Percentiles rank a stretch among this genome's conserved stretches.
Conservation (phyloP, 2,797 vertebrate species). For the Anas acuta region DNA sequence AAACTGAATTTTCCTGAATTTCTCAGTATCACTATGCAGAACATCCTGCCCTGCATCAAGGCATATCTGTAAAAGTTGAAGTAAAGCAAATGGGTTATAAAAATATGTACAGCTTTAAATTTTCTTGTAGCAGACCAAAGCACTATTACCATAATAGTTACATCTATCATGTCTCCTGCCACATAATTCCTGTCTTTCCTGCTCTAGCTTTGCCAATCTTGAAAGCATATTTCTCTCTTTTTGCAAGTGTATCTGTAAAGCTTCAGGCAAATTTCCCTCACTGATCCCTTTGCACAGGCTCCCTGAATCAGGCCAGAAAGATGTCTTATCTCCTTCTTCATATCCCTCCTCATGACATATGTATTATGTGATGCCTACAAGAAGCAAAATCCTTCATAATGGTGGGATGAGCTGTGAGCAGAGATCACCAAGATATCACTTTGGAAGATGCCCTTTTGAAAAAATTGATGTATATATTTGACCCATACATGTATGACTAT, state of each 20-base stretch:
- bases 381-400: background rate
- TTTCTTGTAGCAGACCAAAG: slow-evolving; percentile 48
- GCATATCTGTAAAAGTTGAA: background rate
- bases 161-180: slow-evolving; percentile 32
- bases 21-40: slow-evolving; percentile 33
- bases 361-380: background rate
- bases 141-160: slow-evolving; percentile 48
- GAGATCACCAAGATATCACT: background rate
- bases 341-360: background rate
- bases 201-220: background rate
- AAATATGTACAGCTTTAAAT: slow-evolving; percentile 53
- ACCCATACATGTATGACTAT: background rate
- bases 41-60: slow-evolving; percentile 31
- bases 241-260: slow-evolving; percentile 17
- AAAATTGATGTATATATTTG: background rate
- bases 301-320: slow-evolving; percentile 15
- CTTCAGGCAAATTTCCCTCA: background rate
- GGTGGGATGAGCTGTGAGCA: background rate
- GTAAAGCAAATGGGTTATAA: slow-evolving; percentile 27
- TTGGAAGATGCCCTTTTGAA: background rate
- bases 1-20: slow-evolving; percentile 65
- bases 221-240: slow-evolving; percentile 44
- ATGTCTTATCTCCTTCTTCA: slow-evolving; percentile 18
- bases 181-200: slow-evolving; percentile 21
- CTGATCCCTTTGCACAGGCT: background rate